A percentile compares a stretch with the other conserved stretches of the same genome.
phyloP scores from a whole-genome alignment of 2,113 vertebrate species.

The Carollia perspicillata region DNA sequence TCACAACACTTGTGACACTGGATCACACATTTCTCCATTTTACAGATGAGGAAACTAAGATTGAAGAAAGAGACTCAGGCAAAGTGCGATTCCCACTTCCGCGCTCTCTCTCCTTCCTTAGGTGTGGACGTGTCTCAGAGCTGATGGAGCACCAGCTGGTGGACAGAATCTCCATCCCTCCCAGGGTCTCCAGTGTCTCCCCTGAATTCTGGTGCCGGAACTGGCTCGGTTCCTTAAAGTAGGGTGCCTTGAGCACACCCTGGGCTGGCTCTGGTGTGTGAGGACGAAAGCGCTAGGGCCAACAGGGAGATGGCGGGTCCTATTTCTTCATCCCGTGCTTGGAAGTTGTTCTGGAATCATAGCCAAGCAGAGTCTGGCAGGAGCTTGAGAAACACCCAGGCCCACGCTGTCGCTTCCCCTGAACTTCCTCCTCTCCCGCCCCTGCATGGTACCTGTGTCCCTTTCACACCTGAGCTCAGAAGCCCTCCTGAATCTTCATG shows the following conservation, averaged over 20 bases:
- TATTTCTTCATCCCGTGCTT: background rate
- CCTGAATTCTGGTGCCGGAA: background rate
- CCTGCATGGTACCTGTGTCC: accelerated
- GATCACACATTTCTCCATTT: background rate
- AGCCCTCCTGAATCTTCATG: background rate
- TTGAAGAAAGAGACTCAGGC: no score
- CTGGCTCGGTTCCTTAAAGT: background rate
- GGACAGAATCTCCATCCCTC: background rate
- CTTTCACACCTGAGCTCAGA: background rate
- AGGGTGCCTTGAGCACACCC: background rate
- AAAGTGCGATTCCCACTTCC: background rate
- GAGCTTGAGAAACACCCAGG: background rate
- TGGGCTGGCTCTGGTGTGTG: background rate
- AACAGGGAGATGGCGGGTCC: background rate
- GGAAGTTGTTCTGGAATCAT: background rate
- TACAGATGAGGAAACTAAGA: background rate
- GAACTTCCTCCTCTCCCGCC: background rate
- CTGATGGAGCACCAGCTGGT: background rate
- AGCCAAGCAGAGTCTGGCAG: background rate
- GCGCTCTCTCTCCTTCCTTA: background rate
- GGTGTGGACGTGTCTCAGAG: background rate
- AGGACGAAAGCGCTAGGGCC: background rate
- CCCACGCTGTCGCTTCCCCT: accelerated
- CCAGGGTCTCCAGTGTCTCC: background rate
- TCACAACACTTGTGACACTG: background rate